These are phyloP conservation scores for Uropetala carovei DNA, from an alignment of 2,888 invertebrate genomes.

Conservation along the genomic window DNA sequence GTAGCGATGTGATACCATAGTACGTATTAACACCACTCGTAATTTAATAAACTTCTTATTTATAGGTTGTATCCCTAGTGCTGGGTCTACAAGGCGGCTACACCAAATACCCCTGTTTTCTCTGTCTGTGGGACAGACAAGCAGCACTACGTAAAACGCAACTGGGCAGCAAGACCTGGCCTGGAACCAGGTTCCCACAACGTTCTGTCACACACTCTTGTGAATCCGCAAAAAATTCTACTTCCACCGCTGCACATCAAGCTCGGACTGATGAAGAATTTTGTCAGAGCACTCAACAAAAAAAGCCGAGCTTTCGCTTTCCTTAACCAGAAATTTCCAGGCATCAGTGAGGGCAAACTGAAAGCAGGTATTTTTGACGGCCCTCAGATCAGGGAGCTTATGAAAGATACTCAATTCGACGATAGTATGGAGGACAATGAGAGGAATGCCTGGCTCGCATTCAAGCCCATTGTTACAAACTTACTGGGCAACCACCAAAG, in stretches of 20 bases:
- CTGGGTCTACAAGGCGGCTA: neutral
- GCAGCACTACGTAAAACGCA: neutral
- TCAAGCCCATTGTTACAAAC: conserved; percentile 37
- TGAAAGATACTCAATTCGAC: no score
- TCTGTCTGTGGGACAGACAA: neutral
- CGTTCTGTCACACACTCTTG: neutral
- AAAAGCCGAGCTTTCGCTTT: neutral
- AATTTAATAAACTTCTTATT: no score
- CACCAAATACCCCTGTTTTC: neutral
- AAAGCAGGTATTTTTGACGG: no score
- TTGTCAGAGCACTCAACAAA: neutral
- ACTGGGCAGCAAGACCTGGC: neutral
- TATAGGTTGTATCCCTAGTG: neutral
- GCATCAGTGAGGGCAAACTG: conserved; percentile 28
- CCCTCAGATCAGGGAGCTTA: conserved; percentile 35
- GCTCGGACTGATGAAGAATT: no score
- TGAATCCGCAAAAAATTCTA: no score
- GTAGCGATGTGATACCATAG: no score
- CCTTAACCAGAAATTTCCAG: conserved; percentile 30
- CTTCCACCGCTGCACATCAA: no score
- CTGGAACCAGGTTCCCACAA: neutral
- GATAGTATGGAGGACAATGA: neutral
- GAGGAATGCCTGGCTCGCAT: conserved; percentile 64
- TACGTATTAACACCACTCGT: no score
- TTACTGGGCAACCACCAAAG: conserved; percentile 48